A percentile compares a stretch with the other conserved stretches of the same genome.
phyloP scores from a whole-genome alignment of 2,113 vertebrate genomes.

The Percopsis transmontana region DNA sequence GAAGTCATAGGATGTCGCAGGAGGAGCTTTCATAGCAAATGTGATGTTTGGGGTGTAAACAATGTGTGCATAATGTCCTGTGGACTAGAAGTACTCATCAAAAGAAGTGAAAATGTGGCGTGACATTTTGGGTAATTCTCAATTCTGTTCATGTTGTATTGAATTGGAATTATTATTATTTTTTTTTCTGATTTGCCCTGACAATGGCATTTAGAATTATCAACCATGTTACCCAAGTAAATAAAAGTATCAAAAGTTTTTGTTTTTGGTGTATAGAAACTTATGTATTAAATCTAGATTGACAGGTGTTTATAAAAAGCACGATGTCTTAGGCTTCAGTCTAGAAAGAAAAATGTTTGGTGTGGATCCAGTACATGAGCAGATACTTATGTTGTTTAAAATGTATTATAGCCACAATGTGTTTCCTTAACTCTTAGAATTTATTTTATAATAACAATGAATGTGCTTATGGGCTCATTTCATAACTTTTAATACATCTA shows the following conservation, averaged over 20 bases:
- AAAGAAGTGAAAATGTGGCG: constrained; percentile 30
- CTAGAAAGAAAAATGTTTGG: background rate
- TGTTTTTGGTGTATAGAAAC: constrained; percentile 11
- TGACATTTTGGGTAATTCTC: constrained; percentile 32
- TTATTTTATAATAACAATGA: background rate
- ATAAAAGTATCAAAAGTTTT: constrained; percentile 58
- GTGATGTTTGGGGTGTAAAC: constrained; percentile 21
- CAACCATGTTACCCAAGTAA: constrained; percentile 60
- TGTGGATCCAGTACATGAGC: background rate
- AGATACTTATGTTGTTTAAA: background rate
- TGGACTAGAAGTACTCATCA: constrained; percentile 58
- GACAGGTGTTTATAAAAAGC: background rate
- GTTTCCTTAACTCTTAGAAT: background rate
- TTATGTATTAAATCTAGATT: constrained; percentile 1
- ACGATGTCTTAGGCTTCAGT: background rate
- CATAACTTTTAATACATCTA: constrained; percentile 64
- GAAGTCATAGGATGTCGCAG: background rate
- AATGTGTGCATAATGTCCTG: constrained; percentile 22
- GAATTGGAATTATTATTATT: constrained; percentile 43
- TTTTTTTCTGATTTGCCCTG: constrained; percentile 37
- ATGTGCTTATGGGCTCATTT: no score
- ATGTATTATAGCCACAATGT: background rate
- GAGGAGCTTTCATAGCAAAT: constrained; percentile 15
- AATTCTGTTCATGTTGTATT: constrained; percentile 58
- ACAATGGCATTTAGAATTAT: constrained; percentile 53